Base-by-base conservation (phyloP, 2,113 vertebrate species). In the Oriolus oriolus region DNA sequence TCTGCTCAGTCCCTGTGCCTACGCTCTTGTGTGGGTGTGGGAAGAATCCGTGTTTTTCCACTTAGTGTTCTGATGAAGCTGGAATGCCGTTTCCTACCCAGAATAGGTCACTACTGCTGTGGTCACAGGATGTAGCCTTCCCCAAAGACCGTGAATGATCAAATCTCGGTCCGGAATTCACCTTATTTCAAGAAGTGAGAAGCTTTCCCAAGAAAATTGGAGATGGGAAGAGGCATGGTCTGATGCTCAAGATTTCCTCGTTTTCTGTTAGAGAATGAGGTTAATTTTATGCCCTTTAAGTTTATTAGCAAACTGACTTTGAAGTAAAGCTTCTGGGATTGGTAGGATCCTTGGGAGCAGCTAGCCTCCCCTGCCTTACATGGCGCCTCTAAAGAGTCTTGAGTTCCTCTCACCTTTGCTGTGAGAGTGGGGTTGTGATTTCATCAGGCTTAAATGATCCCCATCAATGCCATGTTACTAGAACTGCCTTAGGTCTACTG, bases 31-130 rank as follows among this genome's bases (percentile, higher is more conserved):
- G 85, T 84, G 92, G 91, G 84, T 95, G 94, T 94, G 54, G 89
- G 95, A 96, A 96, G 93, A 84, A 87, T 97, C 92, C 64, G 41
- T 98, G 95, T 95, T 98, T 95, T 93, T 93, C 90, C 85, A 86
- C 93, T 95, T 79, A 86, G 79, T 97, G 82, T 97, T 95, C 65
- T 96, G 87, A 95, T 95, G 94, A 97, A 97, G 93, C 96, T 96
- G 82, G 96, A 95, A 95, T 75, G 88, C 84, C 73, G 50, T 83
- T 95, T 96, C 84, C 71, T 89, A 89, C 96, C 94, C 95, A 96
- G 92, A 95, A 95, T 94, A 90, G 86, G 90, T 94, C 95, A 87
- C 85, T 93, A 87, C 42, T 91, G 75, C 79, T 16, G 2, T 92
- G 76, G 86, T 91, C 63, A 85, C 88, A 88, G 89, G 87, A 94